Base-by-base conservation (phyloP, 2,113 vertebrate species). In the Coptodon bakossiorum region DNA sequence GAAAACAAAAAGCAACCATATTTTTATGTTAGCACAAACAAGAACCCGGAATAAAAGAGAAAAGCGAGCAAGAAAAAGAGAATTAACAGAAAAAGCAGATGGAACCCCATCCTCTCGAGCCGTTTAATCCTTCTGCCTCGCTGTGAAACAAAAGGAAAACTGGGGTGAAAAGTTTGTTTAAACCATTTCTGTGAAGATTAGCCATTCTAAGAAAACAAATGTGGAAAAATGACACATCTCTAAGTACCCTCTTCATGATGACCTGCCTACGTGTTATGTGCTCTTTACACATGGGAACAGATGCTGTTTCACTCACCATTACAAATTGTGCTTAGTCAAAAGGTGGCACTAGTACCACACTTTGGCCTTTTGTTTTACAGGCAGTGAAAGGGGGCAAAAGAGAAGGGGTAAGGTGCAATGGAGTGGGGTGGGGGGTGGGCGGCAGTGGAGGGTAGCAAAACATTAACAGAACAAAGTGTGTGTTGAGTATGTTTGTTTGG, bases 321-420 rank as follows among this genome's bases (percentile, higher is more conserved):
- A 82, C 56, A 88, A 78, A 52, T 81, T 57, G 43, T 34, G 50
- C 83, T 90, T 34, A 81, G 90, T 92, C 93, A 92, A 94, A 90
- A 93, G 93, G 91, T 94, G 93, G 90, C 90, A 91, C 93, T 92
- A 89, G 87, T 78, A 94, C 50, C 85, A 88, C 93, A 90, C 82
- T 68, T 79, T 59, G 27, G 56, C 57, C 29, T 86, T 83, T 81
- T 48, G 53, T 90, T 76, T 17, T 43, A 82, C 16, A 85, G 79
- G 48, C 19, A 45, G 9, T 54, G 12, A 76, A 71, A 76, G 48
- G 31, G 31, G 61, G 31, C 10, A 66, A 36, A 66, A 66, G 31
- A 66, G 17, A 66, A 36, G 4, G 6, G 31, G 19, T 66, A 36
- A 63, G 31, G 59, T 63, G 61, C 61, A 66, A 36, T n/a, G 9